Percentiles rank a stretch among this genome's conserved stretches.
Conservation (phyloP, 2,113 vertebrate species). For the Periophthalmus modestus region DNA sequence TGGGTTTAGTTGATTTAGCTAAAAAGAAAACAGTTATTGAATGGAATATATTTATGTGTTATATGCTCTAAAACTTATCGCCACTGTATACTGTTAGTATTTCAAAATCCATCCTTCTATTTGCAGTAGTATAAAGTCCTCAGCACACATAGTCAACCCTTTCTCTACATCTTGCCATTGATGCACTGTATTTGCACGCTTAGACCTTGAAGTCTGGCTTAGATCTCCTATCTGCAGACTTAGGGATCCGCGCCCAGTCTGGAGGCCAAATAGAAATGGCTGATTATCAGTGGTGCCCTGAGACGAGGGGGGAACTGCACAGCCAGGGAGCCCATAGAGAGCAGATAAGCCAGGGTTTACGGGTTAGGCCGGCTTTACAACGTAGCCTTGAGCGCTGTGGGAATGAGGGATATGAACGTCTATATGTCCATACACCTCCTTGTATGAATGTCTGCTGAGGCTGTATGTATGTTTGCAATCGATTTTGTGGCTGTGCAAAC, state of each 20-base stretch:
- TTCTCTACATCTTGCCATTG: neutral
- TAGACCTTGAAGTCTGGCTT: constrained; percentile 51
- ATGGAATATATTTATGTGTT: too few relatives aligned
- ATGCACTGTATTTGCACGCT: constrained; percentile 21
- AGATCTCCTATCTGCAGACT: constrained; percentile 53
- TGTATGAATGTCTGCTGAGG: constrained; percentile 10
- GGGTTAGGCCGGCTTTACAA: constrained; percentile 46
- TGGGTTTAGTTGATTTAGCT: too few relatives aligned
- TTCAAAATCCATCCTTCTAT: constrained; percentile 35
- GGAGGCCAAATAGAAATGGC: constrained; percentile 52
- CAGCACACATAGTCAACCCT: neutral
- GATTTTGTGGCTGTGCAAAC: too few relatives aligned
- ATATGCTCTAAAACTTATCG: neutral
- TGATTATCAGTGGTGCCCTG: constrained; percentile 60
- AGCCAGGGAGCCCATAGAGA: constrained; percentile 46
- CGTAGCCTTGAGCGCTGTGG: constrained; percentile 34
- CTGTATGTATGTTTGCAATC: neutral
- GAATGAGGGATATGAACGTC: constrained; percentile 26
- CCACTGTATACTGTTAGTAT: constrained; percentile 8
- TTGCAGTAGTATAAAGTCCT: neutral
- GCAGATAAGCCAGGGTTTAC: constrained; percentile 60
- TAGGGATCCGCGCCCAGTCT: constrained; percentile 48
- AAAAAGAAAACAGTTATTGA: too few relatives aligned
- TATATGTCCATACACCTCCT: constrained; percentile 9
- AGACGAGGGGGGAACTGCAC: constrained; percentile 34